phyloP scores from a whole-genome alignment of 2,888 invertebrate genomes.

The Notocelia uddmanniana region DNA sequence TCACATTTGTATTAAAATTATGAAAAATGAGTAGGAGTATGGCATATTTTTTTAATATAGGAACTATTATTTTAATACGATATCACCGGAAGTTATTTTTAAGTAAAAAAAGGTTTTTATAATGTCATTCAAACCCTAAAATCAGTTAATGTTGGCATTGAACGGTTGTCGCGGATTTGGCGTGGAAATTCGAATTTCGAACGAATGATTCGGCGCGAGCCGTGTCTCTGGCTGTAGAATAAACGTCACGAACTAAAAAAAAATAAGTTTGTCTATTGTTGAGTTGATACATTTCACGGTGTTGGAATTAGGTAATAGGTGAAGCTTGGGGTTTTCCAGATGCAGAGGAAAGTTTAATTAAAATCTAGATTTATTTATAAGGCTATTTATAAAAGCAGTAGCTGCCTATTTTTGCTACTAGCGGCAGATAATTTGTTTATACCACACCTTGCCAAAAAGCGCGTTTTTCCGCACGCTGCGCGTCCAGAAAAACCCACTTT shows the following conservation, averaged over 20 bases:
- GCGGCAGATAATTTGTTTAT: too few relatives aligned
- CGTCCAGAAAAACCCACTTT: too few relatives aligned
- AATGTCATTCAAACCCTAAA: slow-evolving; percentile 52
- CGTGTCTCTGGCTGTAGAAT: slow-evolving; percentile 56
- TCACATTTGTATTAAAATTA: too few relatives aligned
- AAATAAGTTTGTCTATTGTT: slow-evolving; percentile 47
- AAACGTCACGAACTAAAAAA: slow-evolving; percentile 63
- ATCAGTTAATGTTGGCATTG: slow-evolving; percentile 82
- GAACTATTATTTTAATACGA: background rate
- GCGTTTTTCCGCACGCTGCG: too few relatives aligned
- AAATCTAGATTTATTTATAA: background rate
- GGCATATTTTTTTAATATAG: too few relatives aligned
- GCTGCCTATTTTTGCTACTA: too few relatives aligned
- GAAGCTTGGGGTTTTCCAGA: slow-evolving; percentile 17
- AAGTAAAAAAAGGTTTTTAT: slow-evolving; percentile 7
- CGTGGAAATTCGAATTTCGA: slow-evolving; percentile 72
- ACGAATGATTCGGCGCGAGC: slow-evolving; percentile 65
- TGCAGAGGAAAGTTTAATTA: background rate
- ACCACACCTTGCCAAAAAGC: too few relatives aligned
- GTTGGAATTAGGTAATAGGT: slow-evolving; percentile 14
- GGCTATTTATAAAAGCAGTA: too few relatives aligned
- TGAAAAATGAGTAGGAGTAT: too few relatives aligned
- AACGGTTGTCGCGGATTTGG: slow-evolving; percentile 69
- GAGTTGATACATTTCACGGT: slow-evolving; percentile 29
- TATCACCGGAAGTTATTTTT: too few relatives aligned